Evolutionary conservation across 1,140 invertebrate species (phyloP), one percentile per base, ranked within the genome.

Genomic region (Heliconius hewitsoni): DNA sequence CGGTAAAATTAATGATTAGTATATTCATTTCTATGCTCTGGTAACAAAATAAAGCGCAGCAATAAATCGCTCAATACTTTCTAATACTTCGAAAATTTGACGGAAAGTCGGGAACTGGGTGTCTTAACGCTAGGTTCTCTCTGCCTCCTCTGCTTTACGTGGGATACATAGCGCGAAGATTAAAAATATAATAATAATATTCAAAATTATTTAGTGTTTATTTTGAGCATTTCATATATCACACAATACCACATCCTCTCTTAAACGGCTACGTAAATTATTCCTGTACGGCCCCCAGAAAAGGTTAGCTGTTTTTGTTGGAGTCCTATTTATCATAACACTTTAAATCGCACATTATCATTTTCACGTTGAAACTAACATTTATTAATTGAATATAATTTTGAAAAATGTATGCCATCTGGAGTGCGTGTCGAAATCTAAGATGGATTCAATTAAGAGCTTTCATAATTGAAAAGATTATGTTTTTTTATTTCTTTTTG

Each of bases 361-460:
- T 72, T 39, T 39, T 72, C 8, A 50, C 11, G 34, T 27, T 76
- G 74, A 76, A 76, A 19, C 55, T 42, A 76, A 76, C 74, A 76
- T 39, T 75, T 46, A 46, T 76, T 76, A 76, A 76, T 70, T 76
- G 39, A 70, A 23, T 76, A 71, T 16, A 46, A 18, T 70, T 71
- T 6, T 76, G 50, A 37, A 70, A 66, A 66, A 4, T 66, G 13
- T 66, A 30, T 66, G 13, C 60, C 60, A 66, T 66, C 60, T 66
- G 60, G 13, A 66, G 57, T 66, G 34, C 74, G 74, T 76, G 74
- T 34, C 74, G 57, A 71, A 76, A 76, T 4, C 19, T 11, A 60
- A 71, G 74, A 46, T 50, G 5, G 23, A 23, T 70, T 42, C n/a
- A 39, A 66, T 66, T 75, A 66, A 60, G n/a, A 37, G n/a, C 23